A percentile compares a stretch with the other conserved stretches of the same genome.
phyloP scores from a whole-genome alignment of 2,888 invertebrate genomes.

The Hedya salicella region DNA sequence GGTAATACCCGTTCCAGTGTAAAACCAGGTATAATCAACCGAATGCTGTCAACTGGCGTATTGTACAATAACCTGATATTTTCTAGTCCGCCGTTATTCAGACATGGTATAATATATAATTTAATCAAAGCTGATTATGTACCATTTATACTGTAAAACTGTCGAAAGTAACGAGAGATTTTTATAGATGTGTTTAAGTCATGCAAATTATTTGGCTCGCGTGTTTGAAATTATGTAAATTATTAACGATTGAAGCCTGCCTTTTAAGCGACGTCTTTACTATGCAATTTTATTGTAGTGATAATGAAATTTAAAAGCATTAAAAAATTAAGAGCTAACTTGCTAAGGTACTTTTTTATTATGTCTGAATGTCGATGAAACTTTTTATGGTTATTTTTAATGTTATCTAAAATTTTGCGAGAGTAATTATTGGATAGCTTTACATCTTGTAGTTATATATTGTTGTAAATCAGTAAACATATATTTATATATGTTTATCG shows the following conservation, averaged over 20 bases:
- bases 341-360: background rate
- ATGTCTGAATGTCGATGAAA: background rate
- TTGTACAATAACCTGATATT: conserved; percentile 34
- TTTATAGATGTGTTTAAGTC: background rate
- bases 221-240: background rate
- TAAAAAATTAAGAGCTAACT: background rate
- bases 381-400: background rate
- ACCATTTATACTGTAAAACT: background rate
- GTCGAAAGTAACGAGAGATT: background rate
- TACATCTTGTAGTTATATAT: background rate
- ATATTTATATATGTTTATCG: too few relatives aligned
- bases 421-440: background rate
- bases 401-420: background rate
- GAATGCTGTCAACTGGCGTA: conserved; percentile 20
- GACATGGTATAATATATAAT: too few relatives aligned
- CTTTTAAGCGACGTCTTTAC: background rate
- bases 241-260: background rate
- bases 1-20: conserved; percentile 35
- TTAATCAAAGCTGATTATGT: too few relatives aligned
- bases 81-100: conserved; percentile 8
- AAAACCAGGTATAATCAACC: conserved; percentile 26
- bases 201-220: background rate
- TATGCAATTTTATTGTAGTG: background rate
- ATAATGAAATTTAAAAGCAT: background rate
- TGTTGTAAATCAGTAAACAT: background rate